Conservation (phyloP, 1,140 invertebrate species). For the Pentalonia nigronervosa region DNA sequence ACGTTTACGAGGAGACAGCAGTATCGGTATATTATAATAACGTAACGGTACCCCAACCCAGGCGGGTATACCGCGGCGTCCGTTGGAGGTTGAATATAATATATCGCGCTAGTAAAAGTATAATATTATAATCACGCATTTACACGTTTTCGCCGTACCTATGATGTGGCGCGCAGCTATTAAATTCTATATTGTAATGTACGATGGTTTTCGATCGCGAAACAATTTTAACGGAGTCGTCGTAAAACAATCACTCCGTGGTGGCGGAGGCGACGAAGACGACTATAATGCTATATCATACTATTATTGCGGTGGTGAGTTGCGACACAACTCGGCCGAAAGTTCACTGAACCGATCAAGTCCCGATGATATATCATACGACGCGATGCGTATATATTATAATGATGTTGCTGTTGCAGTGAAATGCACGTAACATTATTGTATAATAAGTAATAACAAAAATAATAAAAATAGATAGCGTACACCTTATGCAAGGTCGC, state of each 20-base stretch:
- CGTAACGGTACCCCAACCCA: conserved; percentile 22
- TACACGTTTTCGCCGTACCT: not conserved
- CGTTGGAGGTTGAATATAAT: not conserved
- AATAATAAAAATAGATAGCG: not conserved
- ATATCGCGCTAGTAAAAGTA: not conserved
- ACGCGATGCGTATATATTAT: not conserved
- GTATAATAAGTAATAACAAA: not conserved
- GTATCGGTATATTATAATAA: not conserved
- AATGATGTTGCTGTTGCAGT: not conserved
- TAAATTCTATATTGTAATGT: not conserved
- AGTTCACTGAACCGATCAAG: conserved; percentile 49
- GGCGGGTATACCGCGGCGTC: conserved; percentile 23
- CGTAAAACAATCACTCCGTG: not conserved
- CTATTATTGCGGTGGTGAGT: not conserved
- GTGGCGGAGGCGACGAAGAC: not conserved
- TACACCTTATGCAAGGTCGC: not conserved
- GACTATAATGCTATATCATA: not conserved
- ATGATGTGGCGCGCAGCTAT: not conserved
- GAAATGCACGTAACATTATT: not conserved
- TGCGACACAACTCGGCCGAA: conserved; percentile 3
- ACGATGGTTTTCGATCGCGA: not conserved
- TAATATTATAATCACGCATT: not conserved
- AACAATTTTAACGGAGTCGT: conserved; percentile 7
- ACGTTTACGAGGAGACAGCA: not conserved
- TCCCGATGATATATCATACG: conserved; percentile 1